A percentile compares a stretch with the other conserved stretches of the same genome.
Evolutionary conservation across 2,113 vertebrate species (phyloP).

Genomic region (Channa argus): DNA sequence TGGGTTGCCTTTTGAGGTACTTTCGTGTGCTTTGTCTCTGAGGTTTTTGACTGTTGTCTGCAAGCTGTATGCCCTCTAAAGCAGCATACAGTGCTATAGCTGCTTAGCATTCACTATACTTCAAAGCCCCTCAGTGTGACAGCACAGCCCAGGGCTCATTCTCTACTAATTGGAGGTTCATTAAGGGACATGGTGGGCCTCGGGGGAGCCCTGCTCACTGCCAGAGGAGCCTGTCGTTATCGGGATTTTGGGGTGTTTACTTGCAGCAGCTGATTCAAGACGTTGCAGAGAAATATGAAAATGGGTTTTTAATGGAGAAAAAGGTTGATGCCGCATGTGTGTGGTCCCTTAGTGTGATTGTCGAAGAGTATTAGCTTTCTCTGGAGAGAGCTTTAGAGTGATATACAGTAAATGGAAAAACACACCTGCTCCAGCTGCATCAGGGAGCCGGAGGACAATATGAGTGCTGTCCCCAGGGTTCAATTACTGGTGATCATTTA

Average conservation of each 20-base stretch:
- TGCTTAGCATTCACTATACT: slow-evolving; percentile 75
- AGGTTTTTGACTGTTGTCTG: slow-evolving; percentile 60
- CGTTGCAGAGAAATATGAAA: slow-evolving; percentile 67
- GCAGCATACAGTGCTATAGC: slow-evolving; percentile 52
- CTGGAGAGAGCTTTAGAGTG: slow-evolving; percentile 35
- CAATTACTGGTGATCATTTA: slow-evolving; percentile 75
- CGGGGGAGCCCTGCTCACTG: slow-evolving; percentile 59
- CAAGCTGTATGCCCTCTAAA: slow-evolving; percentile 55
- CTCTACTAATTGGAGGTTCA: slow-evolving; percentile 81
- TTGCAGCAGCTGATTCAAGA: slow-evolving; percentile 67
- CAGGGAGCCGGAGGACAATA: slow-evolving; percentile 30
- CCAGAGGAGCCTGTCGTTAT: slow-evolving; percentile 61
- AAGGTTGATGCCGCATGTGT: slow-evolving; percentile 58
- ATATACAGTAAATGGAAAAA: slow-evolving; percentile 25
- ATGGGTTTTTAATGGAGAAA: slow-evolving; percentile 78
- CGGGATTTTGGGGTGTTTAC: slow-evolving; percentile 70
- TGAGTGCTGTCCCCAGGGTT: slow-evolving; percentile 57
- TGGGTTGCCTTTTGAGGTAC: slow-evolving; percentile 57
- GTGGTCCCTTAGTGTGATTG: slow-evolving; percentile 57
- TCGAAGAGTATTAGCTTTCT: slow-evolving; percentile 45
- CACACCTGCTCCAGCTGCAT: slow-evolving; percentile 67
- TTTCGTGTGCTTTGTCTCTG: slow-evolving; percentile 49
- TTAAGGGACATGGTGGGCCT: slow-evolving; percentile 76
- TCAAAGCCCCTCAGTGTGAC: slow-evolving; percentile 75
- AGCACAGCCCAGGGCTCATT: slow-evolving; percentile 76